A percentile compares a stretch with the other conserved stretches of the same genome.
Evolutionary conservation across 2,888 invertebrate genomes (phyloP).

Genomic region (Platycheirus rosarum): DNA sequence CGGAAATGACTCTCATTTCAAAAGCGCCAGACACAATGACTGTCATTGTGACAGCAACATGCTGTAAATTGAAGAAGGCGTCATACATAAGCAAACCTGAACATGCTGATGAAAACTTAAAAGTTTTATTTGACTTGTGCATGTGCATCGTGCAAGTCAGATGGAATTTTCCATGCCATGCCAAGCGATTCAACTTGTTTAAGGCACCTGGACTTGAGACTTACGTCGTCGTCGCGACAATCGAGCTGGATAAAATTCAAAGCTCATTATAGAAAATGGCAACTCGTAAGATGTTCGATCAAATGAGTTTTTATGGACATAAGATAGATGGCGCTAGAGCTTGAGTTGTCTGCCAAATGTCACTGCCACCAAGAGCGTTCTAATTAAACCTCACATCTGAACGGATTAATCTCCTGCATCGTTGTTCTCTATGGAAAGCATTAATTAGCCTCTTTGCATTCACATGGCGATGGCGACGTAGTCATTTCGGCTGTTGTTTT

Average conservation of each 20-base stretch:
- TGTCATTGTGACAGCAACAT: conserved; percentile 35
- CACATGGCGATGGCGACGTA: conserved; percentile 19
- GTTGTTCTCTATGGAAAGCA: conserved; percentile 2
- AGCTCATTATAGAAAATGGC: conserved; percentile 9
- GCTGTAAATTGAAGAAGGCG: conserved; percentile 11
- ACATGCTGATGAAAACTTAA: conserved; percentile 31
- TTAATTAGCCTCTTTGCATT: conserved; percentile 68
- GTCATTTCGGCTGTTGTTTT: conserved; percentile 27
- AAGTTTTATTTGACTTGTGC: too few species aligned
- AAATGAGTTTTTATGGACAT: not conserved
- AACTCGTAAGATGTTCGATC: not conserved
- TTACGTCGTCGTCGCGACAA: too few species aligned
- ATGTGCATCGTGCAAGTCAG: conserved; percentile 1
- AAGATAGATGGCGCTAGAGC: conserved; percentile 33
- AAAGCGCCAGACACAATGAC: not conserved
- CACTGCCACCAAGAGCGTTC: conserved; percentile 38
- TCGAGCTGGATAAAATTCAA: too few species aligned
- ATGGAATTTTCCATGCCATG: conserved; percentile 5
- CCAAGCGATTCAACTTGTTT: conserved; percentile 4
- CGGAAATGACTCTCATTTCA: conserved; percentile 65
- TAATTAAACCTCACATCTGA: conserved; percentile 40
- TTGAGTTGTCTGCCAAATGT: conserved; percentile 44
- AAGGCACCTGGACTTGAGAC: too few species aligned
- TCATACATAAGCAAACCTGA: conserved; percentile 17
- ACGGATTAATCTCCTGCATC: conserved; percentile 1